phyloP scores from a whole-genome alignment of 2,888 invertebrate genomes.

The Scrobipalpa atriplicella region DNA sequence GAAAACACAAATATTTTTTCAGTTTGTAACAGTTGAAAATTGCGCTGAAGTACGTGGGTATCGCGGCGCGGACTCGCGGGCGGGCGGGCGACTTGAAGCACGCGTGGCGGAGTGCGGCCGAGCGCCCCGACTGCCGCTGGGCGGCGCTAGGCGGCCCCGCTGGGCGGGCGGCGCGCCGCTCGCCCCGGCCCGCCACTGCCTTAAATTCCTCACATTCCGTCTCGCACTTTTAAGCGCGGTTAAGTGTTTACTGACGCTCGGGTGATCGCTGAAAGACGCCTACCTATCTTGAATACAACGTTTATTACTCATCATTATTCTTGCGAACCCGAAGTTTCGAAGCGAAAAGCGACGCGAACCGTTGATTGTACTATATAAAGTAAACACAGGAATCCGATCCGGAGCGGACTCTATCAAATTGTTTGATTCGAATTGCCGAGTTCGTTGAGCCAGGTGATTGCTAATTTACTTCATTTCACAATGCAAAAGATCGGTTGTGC shows the following conservation, averaged over 20 bases:
- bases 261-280: conserved; percentile 45
- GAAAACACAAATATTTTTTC: conserved; percentile 2
- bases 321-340: neutral
- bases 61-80: neutral
- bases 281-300: conserved; percentile 39
- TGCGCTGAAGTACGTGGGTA: conserved; percentile 12
- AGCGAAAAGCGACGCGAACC: neutral
- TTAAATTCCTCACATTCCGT: conserved; percentile 59
- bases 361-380: conserved; percentile 1
- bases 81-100: neutral
- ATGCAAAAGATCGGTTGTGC: neutral
- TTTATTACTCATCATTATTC: neutral
- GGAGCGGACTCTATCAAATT: conserved; percentile 5
- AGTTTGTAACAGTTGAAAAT: conserved; percentile 1
- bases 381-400: conserved; percentile 7
- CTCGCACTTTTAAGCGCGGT: conserved; percentile 55
- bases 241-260: conserved; percentile 57
- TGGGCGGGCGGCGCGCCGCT: conserved; percentile 66
- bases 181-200: conserved; percentile 57
- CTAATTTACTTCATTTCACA: neutral
- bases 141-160: conserved; percentile 59
- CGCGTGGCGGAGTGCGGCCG: conserved; percentile 30
- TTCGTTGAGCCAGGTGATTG: neutral
- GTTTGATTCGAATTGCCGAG: conserved; percentile 5
- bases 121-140: conserved; percentile 51